These are phyloP conservation scores for Meriones unguiculatus DNA, from an alignment of 2,113 vertebrate genomes.

Conservation along the genomic window DNA sequence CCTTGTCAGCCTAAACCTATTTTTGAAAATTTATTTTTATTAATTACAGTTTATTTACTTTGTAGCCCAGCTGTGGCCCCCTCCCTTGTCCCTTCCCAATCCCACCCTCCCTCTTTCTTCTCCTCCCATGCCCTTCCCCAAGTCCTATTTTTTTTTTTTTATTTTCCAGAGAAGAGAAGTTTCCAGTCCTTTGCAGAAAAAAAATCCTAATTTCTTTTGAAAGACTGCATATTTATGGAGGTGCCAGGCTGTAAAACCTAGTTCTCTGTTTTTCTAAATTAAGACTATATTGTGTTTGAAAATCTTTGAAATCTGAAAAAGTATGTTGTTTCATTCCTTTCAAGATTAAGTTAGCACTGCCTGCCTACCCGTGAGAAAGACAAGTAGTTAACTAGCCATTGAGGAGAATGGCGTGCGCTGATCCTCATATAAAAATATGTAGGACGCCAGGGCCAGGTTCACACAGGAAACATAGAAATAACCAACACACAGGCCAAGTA, in stretches of 20 bases:
- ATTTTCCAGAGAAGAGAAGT: conserved; percentile 10
- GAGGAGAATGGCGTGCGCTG: not conserved
- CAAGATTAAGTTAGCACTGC: not conserved
- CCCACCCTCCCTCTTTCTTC: too few species aligned
- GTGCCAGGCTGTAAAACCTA: not conserved
- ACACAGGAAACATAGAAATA: not conserved
- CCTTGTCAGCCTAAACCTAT: not conserved
- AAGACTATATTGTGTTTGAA: conserved; percentile 10
- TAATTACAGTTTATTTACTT: too few species aligned
- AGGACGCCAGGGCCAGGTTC: not conserved
- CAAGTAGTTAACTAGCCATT: not conserved
- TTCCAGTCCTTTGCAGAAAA: not conserved
- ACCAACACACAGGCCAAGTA: not conserved
- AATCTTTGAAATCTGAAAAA: not conserved
- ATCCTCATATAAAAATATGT: not conserved
- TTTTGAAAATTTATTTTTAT: too few species aligned
- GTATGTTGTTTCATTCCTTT: conserved; percentile 16
- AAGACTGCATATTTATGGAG: conserved; percentile 11
- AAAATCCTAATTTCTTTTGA: conserved; percentile 48
- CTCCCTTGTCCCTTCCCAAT: too few species aligned
- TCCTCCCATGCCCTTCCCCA: too few species aligned
- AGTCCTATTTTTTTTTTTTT: not conserved
- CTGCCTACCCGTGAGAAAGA: not conserved
- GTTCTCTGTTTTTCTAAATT: conserved; percentile 49
- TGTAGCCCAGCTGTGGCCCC: too few species aligned